Conservation (phyloP, 2,888 invertebrate genomes). For the Epinotia bilunana region DNA sequence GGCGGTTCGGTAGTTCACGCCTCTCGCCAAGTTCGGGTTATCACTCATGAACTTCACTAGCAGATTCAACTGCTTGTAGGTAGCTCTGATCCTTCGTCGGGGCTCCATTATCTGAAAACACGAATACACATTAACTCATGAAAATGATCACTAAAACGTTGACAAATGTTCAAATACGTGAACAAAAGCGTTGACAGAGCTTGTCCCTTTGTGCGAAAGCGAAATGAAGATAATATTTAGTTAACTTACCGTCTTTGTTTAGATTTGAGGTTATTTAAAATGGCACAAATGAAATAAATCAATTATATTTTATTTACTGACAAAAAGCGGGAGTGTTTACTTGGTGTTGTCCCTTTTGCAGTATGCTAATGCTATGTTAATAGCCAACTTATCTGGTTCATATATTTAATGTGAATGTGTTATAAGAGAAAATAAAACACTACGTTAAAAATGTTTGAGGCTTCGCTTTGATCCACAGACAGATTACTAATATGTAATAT, state of each 20-base stretch:
- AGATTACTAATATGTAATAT: no score
- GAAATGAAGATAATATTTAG: background rate
- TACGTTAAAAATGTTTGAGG: no score
- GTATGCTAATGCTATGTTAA: no score
- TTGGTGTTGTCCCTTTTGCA: background rate
- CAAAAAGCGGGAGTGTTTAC: background rate
- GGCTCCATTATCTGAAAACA: constrained; percentile 21
- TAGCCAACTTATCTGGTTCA: background rate
- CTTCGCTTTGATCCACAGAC: background rate
- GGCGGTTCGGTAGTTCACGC: constrained; percentile 33
- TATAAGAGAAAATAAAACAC: no score
- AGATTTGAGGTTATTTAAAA: background rate
- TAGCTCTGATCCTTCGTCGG: constrained; percentile 7
- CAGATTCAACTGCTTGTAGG: constrained; percentile 28
- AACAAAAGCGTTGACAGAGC: no score
- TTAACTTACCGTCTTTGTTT: background rate
- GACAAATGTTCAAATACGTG: no score
- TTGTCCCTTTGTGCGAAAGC: background rate
- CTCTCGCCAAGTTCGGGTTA: constrained; percentile 16
- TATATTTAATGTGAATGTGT: background rate
- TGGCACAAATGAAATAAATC: background rate
- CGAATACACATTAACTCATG: background rate
- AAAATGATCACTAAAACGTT: background rate
- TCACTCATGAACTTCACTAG: constrained; percentile 34
- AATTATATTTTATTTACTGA: background rate